A percentile compares a stretch with the other conserved stretches of the same genome.
These are phyloP conservation scores for Taenioides sp. DNA, from an alignment of 2,797 vertebrate species.

Conservation along the genomic window DNA sequence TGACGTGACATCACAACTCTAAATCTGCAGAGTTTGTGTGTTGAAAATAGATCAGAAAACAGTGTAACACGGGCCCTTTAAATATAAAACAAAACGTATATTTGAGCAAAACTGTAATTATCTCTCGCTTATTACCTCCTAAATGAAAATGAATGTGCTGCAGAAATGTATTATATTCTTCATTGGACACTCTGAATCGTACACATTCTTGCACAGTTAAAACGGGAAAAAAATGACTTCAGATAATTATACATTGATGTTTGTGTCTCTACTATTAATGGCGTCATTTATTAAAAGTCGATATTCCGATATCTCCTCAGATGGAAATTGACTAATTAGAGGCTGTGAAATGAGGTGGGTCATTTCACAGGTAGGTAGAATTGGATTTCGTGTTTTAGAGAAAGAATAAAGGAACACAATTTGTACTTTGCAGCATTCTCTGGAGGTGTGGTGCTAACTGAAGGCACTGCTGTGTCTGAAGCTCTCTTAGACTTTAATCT, in stretches of 20 bases:
- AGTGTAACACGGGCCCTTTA: background rate
- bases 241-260: constrained; percentile 40
- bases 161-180: constrained; percentile 15
- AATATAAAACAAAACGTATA: background rate
- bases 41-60: too few species aligned
- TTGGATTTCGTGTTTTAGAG: too few species aligned
- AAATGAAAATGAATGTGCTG: constrained; percentile 15
- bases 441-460: too few species aligned
- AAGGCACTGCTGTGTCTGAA: too few species aligned
- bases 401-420: too few species aligned
- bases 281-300: constrained; percentile 14
- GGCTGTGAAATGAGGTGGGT: constrained; percentile 11
- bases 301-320: constrained; percentile 18
- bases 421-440: too few species aligned
- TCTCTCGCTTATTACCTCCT: background rate
- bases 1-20: too few species aligned
- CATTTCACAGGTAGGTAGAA: too few species aligned
- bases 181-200: constrained; percentile 8
- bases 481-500: too few species aligned
- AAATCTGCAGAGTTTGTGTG: too few species aligned
- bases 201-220: constrained; percentile 2
- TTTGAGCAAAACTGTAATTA: background rate
- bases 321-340: constrained; percentile 34
- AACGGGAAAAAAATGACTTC: constrained; percentile 9
- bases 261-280: constrained; percentile 27